Percentiles rank a stretch among this genome's conserved stretches.
These are phyloP conservation scores for Heliconius melpomene DNA, from an alignment of 1,140 invertebrate genomes.

Conservation along the genomic window DNA sequence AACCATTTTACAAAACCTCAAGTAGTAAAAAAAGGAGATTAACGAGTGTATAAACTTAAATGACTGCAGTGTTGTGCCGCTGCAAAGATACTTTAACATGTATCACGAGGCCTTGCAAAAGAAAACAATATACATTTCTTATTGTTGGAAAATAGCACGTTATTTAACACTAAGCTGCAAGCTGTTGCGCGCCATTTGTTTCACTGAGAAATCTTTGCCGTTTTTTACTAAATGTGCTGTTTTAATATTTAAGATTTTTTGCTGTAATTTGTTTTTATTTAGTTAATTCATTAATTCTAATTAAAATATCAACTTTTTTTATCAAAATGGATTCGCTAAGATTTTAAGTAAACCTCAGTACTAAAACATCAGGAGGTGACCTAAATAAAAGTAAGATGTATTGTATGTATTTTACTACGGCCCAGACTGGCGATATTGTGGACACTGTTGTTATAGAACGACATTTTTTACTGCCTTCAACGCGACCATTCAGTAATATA, in stretches of 20 bases:
- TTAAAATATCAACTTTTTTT: not conserved
- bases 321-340: not conserved
- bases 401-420: constrained; percentile 75
- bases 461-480: constrained; percentile 68
- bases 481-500: constrained; percentile 50
- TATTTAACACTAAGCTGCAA: constrained; percentile 39
- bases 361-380: constrained; percentile 32
- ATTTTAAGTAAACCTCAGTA: constrained; percentile 19
- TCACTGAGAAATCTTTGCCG: constrained; percentile 30
- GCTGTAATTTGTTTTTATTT: not conserved
- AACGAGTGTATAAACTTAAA: constrained; percentile 20
- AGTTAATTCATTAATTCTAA: not conserved
- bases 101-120: constrained; percentile 29
- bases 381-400: constrained; percentile 67
- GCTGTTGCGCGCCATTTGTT: constrained; percentile 37
- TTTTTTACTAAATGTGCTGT: constrained; percentile 28
- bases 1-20: not conserved
- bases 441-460: constrained; percentile 65
- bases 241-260: constrained; percentile 22
- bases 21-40: constrained; percentile 29
- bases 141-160: constrained; percentile 38
- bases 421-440: constrained; percentile 71
- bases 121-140: constrained; percentile 34
- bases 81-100: constrained; percentile 33
- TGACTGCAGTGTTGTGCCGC: constrained; percentile 24